These are phyloP conservation scores for Chrysemys picta DNA, from an alignment of 2,113 vertebrate genomes.

Conservation along the genomic window DNA sequence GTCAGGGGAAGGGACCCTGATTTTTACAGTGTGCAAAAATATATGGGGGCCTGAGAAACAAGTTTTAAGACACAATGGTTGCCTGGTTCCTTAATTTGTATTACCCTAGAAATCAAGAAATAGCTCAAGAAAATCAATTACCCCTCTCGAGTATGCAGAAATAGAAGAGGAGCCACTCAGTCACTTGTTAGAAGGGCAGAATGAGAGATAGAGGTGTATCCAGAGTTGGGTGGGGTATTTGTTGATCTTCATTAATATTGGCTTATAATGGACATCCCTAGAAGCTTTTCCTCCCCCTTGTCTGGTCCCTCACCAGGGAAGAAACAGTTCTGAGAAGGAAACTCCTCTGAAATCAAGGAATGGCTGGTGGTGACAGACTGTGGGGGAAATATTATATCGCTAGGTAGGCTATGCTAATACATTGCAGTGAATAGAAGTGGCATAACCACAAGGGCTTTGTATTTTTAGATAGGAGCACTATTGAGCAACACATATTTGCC, in stretches of 20 bases:
- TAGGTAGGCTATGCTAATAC: not conserved
- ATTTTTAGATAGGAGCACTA: not conserved
- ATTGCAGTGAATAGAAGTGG: not conserved
- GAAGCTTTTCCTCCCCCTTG: not conserved
- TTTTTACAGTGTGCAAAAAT: not conserved
- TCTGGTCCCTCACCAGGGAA: not conserved
- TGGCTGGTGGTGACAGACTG: not conserved
- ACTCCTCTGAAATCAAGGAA: not conserved
- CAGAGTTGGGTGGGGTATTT: not conserved
- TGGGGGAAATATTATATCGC: not conserved
- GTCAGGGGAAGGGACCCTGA: not conserved
- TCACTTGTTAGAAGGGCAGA: not conserved
- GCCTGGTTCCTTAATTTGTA: not conserved
- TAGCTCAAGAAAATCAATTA: not conserved
- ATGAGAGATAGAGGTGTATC: fast-evolving
- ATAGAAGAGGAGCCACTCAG: not conserved
- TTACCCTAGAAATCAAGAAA: not conserved
- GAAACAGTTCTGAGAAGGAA: not conserved
- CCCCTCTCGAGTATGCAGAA: not conserved
- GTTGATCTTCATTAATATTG: not conserved
- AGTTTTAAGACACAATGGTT: not conserved
- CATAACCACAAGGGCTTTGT: not conserved
- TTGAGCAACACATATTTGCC: not conserved
- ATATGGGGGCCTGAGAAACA: not conserved
- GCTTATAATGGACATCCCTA: not conserved